Conservation (phyloP, 1,140 invertebrate species). For the Drosophila subpulchrella region DNA sequence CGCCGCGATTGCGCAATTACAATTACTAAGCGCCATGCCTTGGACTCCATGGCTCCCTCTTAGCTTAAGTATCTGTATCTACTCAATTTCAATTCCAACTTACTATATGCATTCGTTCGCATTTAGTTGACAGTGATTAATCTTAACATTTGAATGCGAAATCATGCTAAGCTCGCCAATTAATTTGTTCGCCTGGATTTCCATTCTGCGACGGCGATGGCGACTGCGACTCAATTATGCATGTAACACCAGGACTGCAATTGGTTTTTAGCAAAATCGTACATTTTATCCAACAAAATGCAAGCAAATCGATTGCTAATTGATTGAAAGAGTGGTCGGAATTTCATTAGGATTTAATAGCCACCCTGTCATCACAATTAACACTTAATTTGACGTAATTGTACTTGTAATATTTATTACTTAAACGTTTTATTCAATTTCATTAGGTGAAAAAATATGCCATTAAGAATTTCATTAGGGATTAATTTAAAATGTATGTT, state of each 20-base stretch:
- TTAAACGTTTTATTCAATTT: constrained; percentile 6
- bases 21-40: constrained; percentile 72
- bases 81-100: constrained; percentile 31
- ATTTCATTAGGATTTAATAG: constrained; percentile 7
- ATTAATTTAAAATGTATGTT: neutral
- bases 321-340: neutral
- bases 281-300: neutral
- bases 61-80: constrained; percentile 74
- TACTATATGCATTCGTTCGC: constrained; percentile 39
- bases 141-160: constrained; percentile 71
- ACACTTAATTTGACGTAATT: neutral
- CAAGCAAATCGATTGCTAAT: neutral
- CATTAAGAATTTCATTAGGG: neutral
- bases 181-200: constrained; percentile 44
- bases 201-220: neutral
- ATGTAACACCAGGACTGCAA: constrained; percentile 19
- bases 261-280: neutral
- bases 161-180: constrained; percentile 48
- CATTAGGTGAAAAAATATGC: constrained; percentile 6
- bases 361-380: neutral
- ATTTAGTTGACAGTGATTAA: constrained; percentile 79
- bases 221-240: constrained; percentile 24
- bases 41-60: constrained; percentile 42
- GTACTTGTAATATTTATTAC: neutral
- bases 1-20: constrained; percentile 63